Evolutionary conservation across 1,140 invertebrate genomes (phyloP).

Genomic region (Meloidogyne chitwoodi): DNA sequence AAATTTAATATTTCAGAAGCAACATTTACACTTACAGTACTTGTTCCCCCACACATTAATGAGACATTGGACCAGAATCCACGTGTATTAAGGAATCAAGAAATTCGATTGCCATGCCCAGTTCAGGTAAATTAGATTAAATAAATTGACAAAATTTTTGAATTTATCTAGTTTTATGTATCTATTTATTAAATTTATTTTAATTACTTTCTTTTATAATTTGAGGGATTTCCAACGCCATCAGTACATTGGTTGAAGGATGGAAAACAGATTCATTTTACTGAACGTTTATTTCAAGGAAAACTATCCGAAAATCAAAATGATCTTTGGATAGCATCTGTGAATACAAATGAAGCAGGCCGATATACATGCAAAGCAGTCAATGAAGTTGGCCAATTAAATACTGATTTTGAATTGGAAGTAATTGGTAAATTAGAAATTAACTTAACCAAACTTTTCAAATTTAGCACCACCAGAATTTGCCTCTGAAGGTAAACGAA

Average conservation of each 20-base stretch:
- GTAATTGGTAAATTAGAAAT: slow-evolving; percentile 62
- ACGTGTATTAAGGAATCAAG: slow-evolving; percentile 48
- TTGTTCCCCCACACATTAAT: slow-evolving; percentile 50
- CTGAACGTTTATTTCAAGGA: not conserved
- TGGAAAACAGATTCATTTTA: not conserved
- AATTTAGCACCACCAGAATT: slow-evolving; percentile 62
- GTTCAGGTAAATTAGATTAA: slow-evolving; percentile 61
- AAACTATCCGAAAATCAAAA: slow-evolving; percentile 23
- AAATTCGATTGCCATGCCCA: slow-evolving; percentile 62
- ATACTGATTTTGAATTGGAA: slow-evolving; percentile 62
- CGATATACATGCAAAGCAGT: slow-evolving; percentile 64
- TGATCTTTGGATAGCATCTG: slow-evolving; percentile 12
- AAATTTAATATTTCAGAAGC: slow-evolving; percentile 19
- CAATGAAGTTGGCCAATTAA: slow-evolving; percentile 64
- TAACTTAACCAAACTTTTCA: not conserved
- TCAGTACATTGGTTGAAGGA: slow-evolving; percentile 19
- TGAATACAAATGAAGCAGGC: slow-evolving; percentile 60
- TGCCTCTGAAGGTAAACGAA: slow-evolving; percentile 39
- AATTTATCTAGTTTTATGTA: too few species aligned
- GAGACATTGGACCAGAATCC: slow-evolving; percentile 57
- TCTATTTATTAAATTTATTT: not conserved
- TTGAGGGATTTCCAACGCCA: slow-evolving; percentile 15
- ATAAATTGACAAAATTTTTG: too few species aligned
- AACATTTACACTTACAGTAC: slow-evolving; percentile 43
- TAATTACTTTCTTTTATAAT: not conserved